Evolutionary conservation across 2,113 vertebrate genomes (phyloP).

Genomic region (Gallinago paraguaiae): DNA sequence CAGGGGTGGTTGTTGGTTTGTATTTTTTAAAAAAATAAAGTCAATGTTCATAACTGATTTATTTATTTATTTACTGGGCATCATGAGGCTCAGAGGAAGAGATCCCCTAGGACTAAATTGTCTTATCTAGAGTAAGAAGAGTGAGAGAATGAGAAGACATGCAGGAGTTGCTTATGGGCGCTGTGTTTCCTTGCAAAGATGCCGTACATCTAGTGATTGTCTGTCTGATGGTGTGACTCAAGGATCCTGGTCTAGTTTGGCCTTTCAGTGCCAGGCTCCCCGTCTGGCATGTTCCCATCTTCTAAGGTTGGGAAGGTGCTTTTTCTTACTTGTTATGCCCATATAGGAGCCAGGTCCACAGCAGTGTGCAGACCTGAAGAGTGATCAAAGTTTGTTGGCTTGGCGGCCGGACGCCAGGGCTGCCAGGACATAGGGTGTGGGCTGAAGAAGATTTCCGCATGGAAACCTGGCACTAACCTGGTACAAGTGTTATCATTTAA

Average conservation of each 20-base stretch:
- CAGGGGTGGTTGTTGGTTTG: not conserved
- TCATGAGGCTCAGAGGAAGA: not conserved
- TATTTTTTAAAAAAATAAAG: not conserved
- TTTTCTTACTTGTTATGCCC: not conserved
- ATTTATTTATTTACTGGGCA: not conserved
- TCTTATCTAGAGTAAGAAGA: not conserved
- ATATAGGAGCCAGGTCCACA: not conserved
- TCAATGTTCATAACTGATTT: not conserved
- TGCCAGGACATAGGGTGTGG: fast-evolving
- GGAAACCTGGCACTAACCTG: not conserved
- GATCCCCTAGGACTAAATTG: not conserved
- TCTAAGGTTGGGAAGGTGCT: not conserved
- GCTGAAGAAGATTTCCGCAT: not conserved
- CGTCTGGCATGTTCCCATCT: not conserved
- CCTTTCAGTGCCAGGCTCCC: not conserved
- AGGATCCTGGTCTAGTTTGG: not conserved
- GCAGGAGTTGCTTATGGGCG: fast-evolving
- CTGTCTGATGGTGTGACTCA: not conserved
- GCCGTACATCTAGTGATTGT: fast-evolving
- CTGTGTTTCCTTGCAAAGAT: not conserved
- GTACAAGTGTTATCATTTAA: not conserved
- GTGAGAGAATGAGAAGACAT: not conserved
- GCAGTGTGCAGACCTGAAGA: not conserved
- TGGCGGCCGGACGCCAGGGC: not conserved
- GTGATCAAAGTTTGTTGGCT: fast-evolving